phyloP scores from a whole-genome alignment of 2,113 vertebrate genomes.

The Poeciliopsis turrubarensis region DNA sequence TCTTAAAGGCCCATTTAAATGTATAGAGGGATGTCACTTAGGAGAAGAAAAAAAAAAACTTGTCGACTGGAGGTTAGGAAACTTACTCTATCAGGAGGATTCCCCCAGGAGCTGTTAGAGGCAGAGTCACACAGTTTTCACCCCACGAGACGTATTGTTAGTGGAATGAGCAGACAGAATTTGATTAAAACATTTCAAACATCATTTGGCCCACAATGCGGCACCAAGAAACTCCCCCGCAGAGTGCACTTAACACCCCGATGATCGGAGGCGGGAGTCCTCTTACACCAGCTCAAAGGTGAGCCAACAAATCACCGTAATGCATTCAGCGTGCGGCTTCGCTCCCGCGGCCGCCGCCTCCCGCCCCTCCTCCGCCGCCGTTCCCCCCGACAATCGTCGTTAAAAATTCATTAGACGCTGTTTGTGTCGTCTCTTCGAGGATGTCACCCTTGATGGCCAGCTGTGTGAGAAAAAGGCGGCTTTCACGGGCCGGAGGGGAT shows the following conservation, averaged over 20 bases:
- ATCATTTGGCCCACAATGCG: slow-evolving; percentile 79
- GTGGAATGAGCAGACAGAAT: slow-evolving; percentile 83
- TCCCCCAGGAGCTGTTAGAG: slow-evolving; percentile 69
- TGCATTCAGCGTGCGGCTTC: slow-evolving; percentile 59
- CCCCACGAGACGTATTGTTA: slow-evolving; percentile 74
- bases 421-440: slow-evolving; percentile 71
- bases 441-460: slow-evolving; percentile 71
- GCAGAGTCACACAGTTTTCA: slow-evolving; percentile 66
- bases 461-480: slow-evolving; percentile 53
- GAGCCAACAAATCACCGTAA: slow-evolving; percentile 78
- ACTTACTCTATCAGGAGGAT: slow-evolving; percentile 75
- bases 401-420: slow-evolving; percentile 79
- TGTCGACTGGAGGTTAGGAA: slow-evolving; percentile 58
- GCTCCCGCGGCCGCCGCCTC: slow-evolving; percentile 32
- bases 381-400: slow-evolving; percentile 54
- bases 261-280: slow-evolving; percentile 63
- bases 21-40: slow-evolving; percentile 57
- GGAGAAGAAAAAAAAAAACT: slow-evolving; percentile 32
- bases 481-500: slow-evolving; percentile 62
- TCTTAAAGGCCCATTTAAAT: slow-evolving; percentile 81
- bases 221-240: slow-evolving; percentile 71
- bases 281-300: slow-evolving; percentile 68
- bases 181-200: slow-evolving; percentile 84
- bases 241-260: slow-evolving; percentile 75
- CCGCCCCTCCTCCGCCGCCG: slow-evolving; percentile 22